Conservation (phyloP, 1,140 invertebrate genomes). For the Yoshiicerus persimilis region DNA sequence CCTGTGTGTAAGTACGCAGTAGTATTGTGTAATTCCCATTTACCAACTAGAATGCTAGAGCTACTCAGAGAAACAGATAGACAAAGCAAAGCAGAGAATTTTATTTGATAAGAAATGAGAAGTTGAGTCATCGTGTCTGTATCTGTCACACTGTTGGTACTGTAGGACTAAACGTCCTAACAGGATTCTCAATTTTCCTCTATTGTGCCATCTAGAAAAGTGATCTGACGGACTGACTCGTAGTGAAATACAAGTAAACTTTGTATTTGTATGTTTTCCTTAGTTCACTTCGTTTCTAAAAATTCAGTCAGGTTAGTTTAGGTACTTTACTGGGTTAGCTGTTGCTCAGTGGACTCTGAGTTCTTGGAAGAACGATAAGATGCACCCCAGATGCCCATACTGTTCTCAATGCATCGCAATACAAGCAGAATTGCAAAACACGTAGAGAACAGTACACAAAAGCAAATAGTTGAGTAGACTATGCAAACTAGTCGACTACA, state of each 20-base stretch:
- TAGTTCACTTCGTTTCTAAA: neutral
- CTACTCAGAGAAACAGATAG: neutral
- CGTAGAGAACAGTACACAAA: too few species aligned
- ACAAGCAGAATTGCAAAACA: neutral
- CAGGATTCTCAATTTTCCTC: neutral
- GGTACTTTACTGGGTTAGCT: neutral
- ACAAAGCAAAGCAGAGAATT: neutral
- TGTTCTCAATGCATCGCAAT: neutral
- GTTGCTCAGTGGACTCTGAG: neutral
- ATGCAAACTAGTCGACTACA: neutral
- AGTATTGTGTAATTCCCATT: neutral
- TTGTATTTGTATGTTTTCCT: neutral
- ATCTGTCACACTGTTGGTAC: neutral
- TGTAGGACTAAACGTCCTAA: neutral
- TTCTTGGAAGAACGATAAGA: neutral
- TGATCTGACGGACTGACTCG: neutral
- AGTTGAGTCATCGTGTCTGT: slow-evolving; percentile 11
- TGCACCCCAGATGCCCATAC: neutral
- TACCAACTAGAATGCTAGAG: neutral
- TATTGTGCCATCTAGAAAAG: neutral
- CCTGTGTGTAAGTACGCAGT: too few species aligned
- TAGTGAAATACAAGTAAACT: neutral
- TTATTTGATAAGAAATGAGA: slow-evolving; percentile 23
- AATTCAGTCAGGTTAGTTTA: neutral
- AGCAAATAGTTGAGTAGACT: neutral